phyloP scores from a whole-genome alignment of 2,888 invertebrate genomes.

The Pristionchus exspectatus region DNA sequence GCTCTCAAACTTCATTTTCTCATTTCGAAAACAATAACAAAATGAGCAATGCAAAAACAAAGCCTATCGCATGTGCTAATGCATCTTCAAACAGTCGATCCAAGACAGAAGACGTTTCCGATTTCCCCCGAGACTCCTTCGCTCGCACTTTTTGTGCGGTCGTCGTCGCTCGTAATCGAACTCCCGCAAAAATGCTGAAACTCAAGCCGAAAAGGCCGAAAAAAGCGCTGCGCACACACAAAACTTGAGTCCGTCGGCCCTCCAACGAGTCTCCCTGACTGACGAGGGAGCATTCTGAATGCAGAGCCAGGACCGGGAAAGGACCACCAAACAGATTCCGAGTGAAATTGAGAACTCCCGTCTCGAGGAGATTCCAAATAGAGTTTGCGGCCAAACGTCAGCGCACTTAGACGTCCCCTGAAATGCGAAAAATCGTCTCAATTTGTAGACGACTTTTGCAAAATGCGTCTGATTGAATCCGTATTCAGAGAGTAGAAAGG shows the following conservation, averaged over 20 bases:
- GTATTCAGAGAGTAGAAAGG: neutral
- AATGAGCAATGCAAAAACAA: neutral
- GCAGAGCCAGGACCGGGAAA: neutral
- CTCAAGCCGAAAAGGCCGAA: neutral
- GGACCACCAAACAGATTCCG: neutral
- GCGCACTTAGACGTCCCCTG: neutral
- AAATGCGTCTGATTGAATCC: neutral
- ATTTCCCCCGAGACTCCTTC: neutral
- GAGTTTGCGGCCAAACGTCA: neutral
- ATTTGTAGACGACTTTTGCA: neutral
- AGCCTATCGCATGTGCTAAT: neutral
- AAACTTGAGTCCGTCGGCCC: neutral
- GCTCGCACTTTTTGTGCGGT: neutral
- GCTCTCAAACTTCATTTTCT: neutral
- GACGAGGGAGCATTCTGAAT: neutral
- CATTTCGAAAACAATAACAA: neutral
- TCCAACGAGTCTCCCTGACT: neutral
- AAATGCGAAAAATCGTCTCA: neutral
- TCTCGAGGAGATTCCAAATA: neutral
- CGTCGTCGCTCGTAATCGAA: neutral
- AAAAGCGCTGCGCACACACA: neutral
- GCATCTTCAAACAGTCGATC: neutral
- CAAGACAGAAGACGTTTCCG: neutral
- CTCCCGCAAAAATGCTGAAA: neutral
- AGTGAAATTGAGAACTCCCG: neutral